Evolutionary conservation across 2,888 invertebrate species (phyloP).

Genomic region (Drosophila nr. fundita): DNA sequence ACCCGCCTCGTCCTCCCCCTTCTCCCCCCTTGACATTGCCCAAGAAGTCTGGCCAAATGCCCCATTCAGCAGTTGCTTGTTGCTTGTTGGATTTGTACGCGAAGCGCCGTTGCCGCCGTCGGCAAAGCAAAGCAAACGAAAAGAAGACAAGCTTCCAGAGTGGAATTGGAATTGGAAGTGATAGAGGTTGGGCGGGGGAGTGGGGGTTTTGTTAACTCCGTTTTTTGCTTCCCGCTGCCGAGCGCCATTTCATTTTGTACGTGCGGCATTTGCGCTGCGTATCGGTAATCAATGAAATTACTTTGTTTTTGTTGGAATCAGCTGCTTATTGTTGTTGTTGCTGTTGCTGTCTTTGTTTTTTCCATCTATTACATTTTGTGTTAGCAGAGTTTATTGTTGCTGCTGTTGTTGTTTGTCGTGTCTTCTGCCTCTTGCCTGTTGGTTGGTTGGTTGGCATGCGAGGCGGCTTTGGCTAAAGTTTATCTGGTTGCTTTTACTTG

Average conservation of each 20-base stretch:
- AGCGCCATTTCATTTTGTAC: conserved; percentile 60
- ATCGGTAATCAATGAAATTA: conserved; percentile 80
- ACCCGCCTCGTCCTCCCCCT: not conserved
- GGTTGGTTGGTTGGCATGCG: conserved; percentile 63
- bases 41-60: conserved; percentile 53
- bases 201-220: conserved; percentile 26
- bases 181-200: not conserved
- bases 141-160: conserved; percentile 39
- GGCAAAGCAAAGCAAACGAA: conserved; percentile 54
- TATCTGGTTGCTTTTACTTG: conserved; percentile 71
- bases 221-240: conserved; percentile 32
- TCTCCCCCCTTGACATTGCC: conserved; percentile 6
- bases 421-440: conserved; percentile 27
- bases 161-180: not conserved
- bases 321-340: conserved; percentile 60
- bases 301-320: conserved; percentile 71
- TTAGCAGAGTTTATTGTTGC: conserved; percentile 37
- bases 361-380: conserved; percentile 65
- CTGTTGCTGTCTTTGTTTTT: conserved; percentile 39
- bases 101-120: conserved; percentile 75
- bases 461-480: conserved; percentile 68
- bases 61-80: conserved; percentile 63
- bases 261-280: conserved; percentile 70
- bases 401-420: conserved; percentile 41
- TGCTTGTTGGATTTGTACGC: conserved; percentile 62